Conservation (phyloP, 35 echinoderm and acorn worm species). For the Nesometra sesokonis region DNA sequence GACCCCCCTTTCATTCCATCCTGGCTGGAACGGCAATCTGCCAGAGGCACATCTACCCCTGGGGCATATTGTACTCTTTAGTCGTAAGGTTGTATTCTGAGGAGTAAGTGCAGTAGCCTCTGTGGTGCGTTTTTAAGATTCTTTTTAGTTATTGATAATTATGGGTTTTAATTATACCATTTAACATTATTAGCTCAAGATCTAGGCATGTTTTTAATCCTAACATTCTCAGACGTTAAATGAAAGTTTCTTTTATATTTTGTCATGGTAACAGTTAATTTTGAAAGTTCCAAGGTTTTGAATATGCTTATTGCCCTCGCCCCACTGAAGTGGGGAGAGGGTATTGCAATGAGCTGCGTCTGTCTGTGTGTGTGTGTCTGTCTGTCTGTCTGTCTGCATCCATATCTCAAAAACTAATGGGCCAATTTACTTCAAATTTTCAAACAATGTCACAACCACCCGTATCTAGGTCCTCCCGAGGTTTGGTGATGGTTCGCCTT, state of each 20-base stretch:
- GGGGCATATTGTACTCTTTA: constrained; percentile 20
- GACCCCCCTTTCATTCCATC: too few species aligned
- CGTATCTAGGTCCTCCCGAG: too few species aligned
- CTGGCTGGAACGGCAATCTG: constrained; percentile 30
- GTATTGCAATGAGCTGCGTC: too few species aligned
- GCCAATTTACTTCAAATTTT: too few species aligned
- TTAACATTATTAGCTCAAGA: not conserved
- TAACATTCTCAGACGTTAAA: not conserved
- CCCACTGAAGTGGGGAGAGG: too few species aligned
- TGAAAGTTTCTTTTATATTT: not conserved
- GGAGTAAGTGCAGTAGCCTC: constrained; percentile 23
- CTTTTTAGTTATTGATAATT: constrained; percentile 32
- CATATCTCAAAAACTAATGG: too few species aligned
- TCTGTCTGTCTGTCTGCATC: too few species aligned
- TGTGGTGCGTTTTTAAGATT: constrained; percentile 18
- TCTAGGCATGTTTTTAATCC: not conserved
- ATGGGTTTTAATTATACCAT: not conserved
- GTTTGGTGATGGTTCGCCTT: too few species aligned
- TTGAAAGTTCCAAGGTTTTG: not conserved
- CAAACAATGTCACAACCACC: too few species aligned
- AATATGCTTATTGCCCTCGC: too few species aligned
- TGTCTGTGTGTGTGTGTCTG: too few species aligned
- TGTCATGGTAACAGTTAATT: not conserved
- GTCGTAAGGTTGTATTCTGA: constrained; percentile 33
- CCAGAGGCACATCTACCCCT: constrained; percentile 25